Evolutionary conservation across 2,113 vertebrate genomes (phyloP), one percentile per base, ranked within the genome.

Genomic region (Hypomesus transpacificus): DNA sequence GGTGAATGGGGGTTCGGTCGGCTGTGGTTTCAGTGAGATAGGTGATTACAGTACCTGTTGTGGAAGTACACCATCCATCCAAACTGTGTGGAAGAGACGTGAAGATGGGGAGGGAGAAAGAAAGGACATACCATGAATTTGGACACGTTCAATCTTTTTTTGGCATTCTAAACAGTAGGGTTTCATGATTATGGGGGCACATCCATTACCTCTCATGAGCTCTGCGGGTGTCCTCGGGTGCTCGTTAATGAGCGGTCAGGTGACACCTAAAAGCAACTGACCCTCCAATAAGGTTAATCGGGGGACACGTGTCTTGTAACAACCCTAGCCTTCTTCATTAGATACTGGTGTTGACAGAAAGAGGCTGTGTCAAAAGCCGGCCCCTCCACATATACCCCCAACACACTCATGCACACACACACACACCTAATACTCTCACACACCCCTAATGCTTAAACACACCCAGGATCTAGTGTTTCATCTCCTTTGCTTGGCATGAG

Each of bases 241-340:
- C 73, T 75, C 60, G 60, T 57, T 73, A 77, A 78, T 64, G 6
- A 75, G 60, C 58, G 71, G 9, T 77, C 70, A 65, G 73, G 75
- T 87, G 71, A 78, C 78, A 71, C 65, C 74, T 70, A 69, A 86
- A 86, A 78, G 75, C 69, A 76, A 50, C 79, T 52, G 69, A 14
- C 71, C 53, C 60, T 39, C 22, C 68, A 85, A 84, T 87, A 73
- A 73, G 57, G 74, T 14, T 46, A 81, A 88, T 87, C 82, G 85
- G 84, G 78, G 74, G 70, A 76, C 80, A 75, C 81, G 83, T 82
- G 80, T 77, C 80, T 71, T 80, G 73, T 79, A 73, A 83, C 78
- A 78, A 78, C 80, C 85, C 82, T 85, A 80, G 81, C 78, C 84
- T 61, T 84, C 86, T 82, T 82, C 86, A 87, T 89, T 91, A 87